These are phyloP conservation scores for Antheraea yamamai DNA, from an alignment of 2,888 invertebrate species.

Conservation along the genomic window DNA sequence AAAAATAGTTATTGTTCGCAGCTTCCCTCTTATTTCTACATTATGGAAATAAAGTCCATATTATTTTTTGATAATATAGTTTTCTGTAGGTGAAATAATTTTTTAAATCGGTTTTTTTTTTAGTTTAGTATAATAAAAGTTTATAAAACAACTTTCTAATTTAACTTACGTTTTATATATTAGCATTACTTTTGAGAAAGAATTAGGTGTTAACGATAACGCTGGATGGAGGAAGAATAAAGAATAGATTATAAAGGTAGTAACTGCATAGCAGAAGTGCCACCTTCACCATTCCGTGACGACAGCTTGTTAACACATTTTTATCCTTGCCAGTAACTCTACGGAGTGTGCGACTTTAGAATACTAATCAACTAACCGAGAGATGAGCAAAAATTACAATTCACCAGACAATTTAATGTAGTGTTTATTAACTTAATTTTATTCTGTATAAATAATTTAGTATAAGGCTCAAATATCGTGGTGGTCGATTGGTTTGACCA, in stretches of 20 bases:
- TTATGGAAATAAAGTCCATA: too few relatives aligned
- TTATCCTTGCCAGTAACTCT: slow-evolving; percentile 16
- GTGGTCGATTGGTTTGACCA: too few relatives aligned
- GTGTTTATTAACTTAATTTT: slow-evolving; percentile 9
- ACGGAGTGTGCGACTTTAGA: slow-evolving; percentile 13
- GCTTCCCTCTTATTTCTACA: too few relatives aligned
- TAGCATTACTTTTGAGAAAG: neutral
- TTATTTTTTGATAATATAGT: too few relatives aligned
- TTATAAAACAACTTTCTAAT: too few relatives aligned
- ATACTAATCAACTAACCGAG: slow-evolving; percentile 20
- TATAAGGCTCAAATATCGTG: neutral
- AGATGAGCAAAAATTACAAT: neutral
- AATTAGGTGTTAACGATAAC: neutral
- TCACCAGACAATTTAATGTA: neutral
- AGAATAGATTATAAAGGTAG: neutral
- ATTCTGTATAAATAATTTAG: neutral
- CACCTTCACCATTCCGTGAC: slow-evolving; percentile 16
- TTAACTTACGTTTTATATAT: too few relatives aligned
- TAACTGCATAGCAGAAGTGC: neutral
- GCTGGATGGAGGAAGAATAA: neutral
- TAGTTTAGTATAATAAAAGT: too few relatives aligned
- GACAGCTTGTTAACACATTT: slow-evolving; percentile 26
- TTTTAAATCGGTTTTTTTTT: too few relatives aligned
- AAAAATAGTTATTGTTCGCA: too few relatives aligned
- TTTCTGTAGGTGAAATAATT: too few relatives aligned